phyloP scores from a whole-genome alignment of 1,140 invertebrate genomes.

The Maconellicoccus hirsutus region DNA sequence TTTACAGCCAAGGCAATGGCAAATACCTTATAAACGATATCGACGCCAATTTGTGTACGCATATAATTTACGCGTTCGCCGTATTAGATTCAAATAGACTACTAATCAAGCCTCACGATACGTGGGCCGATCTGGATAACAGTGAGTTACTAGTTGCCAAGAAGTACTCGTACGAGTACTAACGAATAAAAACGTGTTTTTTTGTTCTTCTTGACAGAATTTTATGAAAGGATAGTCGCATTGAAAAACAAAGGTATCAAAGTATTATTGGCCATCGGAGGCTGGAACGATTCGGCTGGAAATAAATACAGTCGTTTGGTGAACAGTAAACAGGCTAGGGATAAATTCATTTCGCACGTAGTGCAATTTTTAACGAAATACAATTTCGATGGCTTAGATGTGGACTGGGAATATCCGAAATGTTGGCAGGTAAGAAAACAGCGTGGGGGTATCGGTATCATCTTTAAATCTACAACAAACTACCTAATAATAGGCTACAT shows the following conservation, averaged over 20 bases:
- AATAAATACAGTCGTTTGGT: slow-evolving; percentile 49
- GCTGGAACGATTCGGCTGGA: slow-evolving; percentile 51
- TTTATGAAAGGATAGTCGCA: slow-evolving; percentile 44
- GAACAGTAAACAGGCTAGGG: slow-evolving; percentile 38
- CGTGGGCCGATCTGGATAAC: slow-evolving; percentile 55
- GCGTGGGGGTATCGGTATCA: too few species aligned
- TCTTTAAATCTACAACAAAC: too few species aligned
- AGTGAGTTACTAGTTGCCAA: slow-evolving; percentile 39
- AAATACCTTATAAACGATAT: slow-evolving; percentile 53
- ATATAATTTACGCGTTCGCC: slow-evolving; percentile 61
- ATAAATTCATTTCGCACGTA: slow-evolving; percentile 41
- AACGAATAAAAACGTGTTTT: not conserved
- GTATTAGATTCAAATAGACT: slow-evolving; percentile 46
- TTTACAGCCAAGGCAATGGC: slow-evolving; percentile 41
- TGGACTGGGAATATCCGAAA: slow-evolving; percentile 58
- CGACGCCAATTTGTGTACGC: slow-evolving; percentile 54
- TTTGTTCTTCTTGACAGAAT: slow-evolving; percentile 35
- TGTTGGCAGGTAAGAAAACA: slow-evolving; percentile 48
- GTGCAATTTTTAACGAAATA: slow-evolving; percentile 44
- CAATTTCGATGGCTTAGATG: slow-evolving; percentile 47
- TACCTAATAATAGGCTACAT: too few species aligned
- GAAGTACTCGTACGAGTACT: not conserved
- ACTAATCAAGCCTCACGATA: slow-evolving; percentile 51
- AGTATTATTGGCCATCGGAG: slow-evolving; percentile 48
- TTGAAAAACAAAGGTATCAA: slow-evolving; percentile 44